Percentiles rank a stretch among this genome's conserved stretches.
Conservation (phyloP, 2,113 vertebrate genomes). For the Actenoides hombroni region DNA sequence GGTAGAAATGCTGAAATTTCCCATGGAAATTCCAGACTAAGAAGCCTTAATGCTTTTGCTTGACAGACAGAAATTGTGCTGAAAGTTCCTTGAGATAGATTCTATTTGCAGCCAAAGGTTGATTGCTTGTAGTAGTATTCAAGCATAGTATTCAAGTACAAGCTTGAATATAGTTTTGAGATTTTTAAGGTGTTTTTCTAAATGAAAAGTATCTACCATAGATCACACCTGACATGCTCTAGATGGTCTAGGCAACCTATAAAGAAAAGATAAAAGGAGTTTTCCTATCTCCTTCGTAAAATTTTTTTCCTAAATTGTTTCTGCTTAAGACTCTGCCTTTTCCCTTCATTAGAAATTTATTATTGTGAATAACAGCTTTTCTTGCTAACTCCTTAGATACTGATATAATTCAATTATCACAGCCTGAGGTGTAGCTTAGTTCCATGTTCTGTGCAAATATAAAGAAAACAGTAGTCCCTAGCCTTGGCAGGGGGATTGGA, state of each 20-base stretch:
- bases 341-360: background rate
- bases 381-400: background rate
- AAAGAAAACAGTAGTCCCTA: background rate
- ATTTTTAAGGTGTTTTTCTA: background rate
- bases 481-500: too few relatives aligned
- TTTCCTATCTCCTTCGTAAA: background rate
- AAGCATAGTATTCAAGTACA: background rate
- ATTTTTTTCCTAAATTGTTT: background rate
- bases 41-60: background rate
- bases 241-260: background rate
- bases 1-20: background rate
- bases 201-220: background rate
- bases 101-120: background rate
- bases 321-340: background rate
- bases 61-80: background rate
- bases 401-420: background rate
- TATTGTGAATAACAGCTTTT: background rate
- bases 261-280: background rate
- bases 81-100: background rate
- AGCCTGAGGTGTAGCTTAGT: background rate
- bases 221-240: background rate
- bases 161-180: background rate
- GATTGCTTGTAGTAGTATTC: background rate
- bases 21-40: background rate
- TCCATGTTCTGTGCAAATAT: background rate